These are phyloP conservation scores for Tupaia tana DNA, from an alignment of 2,113 vertebrate species.

Conservation along the genomic window DNA sequence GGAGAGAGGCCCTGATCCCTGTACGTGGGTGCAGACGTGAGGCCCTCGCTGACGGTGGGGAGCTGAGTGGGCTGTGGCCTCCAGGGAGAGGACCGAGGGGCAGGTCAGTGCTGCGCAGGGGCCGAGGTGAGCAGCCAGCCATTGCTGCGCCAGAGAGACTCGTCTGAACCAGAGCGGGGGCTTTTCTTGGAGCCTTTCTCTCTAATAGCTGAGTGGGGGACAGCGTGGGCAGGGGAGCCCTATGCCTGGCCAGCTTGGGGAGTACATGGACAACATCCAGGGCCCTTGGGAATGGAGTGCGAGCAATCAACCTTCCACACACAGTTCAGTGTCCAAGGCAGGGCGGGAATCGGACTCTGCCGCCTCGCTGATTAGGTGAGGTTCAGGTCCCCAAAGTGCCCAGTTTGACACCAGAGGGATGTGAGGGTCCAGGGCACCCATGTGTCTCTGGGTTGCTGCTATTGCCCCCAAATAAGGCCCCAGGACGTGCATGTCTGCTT, in stretches of 20 bases:
- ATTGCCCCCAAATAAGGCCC: background rate
- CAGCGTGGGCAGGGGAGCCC: background rate
- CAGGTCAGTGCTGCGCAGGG: no score
- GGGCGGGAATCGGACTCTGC: background rate
- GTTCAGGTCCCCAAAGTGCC: background rate
- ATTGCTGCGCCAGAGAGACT: background rate
- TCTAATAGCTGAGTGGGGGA: background rate
- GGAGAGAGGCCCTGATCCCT: no score
- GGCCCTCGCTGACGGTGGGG: no score
- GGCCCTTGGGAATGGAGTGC: fast-evolving
- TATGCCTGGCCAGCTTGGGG: background rate
- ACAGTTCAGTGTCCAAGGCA: background rate
- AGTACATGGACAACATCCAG: fast-evolving
- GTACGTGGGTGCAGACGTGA: no score
- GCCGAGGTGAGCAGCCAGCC: no score
- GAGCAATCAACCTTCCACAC: background rate
- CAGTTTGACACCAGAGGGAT: background rate
- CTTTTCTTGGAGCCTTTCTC: background rate
- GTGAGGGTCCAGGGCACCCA: background rate
- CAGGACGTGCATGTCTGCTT: background rate
- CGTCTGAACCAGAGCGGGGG: background rate
- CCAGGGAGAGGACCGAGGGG: no score
- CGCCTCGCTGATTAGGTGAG: background rate
- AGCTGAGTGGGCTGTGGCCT: no score
- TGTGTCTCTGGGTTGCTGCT: background rate